phyloP scores from a whole-genome alignment of 2,113 vertebrate genomes.

The Bolborhynchus lineola region DNA sequence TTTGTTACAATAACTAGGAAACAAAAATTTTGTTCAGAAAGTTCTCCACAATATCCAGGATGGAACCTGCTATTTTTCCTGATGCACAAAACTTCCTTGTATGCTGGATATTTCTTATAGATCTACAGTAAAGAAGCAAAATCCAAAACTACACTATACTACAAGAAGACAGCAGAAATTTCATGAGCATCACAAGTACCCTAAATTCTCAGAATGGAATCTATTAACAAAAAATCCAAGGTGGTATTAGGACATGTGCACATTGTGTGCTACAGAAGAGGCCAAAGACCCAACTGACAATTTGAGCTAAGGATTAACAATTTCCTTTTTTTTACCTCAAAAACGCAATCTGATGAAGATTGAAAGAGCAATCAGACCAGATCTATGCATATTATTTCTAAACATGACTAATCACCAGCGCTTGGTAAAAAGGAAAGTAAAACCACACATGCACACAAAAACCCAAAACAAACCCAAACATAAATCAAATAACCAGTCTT shows the following conservation, averaged over 20 bases:
- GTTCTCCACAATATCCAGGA: neutral
- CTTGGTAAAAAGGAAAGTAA: neutral
- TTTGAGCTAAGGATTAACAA: neutral
- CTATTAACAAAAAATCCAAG: neutral
- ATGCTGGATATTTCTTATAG: neutral
- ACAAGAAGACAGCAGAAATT: neutral
- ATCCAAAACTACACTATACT: neutral
- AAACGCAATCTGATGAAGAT: neutral
- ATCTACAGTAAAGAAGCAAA: neutral
- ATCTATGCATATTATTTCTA: neutral
- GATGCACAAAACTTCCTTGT: neutral
- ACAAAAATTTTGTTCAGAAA: neutral
- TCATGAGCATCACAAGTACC: neutral
- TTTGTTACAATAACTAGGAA: neutral
- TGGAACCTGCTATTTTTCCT: neutral
- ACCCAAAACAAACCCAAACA: neutral
- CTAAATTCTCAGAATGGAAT: neutral
- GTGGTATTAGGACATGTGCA: neutral
- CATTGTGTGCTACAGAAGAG: neutral
- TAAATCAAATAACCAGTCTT: neutral
- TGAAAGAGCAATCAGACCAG: neutral
- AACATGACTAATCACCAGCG: neutral
- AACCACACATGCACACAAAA: neutral
- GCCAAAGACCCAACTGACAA: neutral
- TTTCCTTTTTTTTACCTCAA: neutral